phyloP scores from a whole-genome alignment of 2,113 vertebrate genomes.

The Marmota monax region DNA sequence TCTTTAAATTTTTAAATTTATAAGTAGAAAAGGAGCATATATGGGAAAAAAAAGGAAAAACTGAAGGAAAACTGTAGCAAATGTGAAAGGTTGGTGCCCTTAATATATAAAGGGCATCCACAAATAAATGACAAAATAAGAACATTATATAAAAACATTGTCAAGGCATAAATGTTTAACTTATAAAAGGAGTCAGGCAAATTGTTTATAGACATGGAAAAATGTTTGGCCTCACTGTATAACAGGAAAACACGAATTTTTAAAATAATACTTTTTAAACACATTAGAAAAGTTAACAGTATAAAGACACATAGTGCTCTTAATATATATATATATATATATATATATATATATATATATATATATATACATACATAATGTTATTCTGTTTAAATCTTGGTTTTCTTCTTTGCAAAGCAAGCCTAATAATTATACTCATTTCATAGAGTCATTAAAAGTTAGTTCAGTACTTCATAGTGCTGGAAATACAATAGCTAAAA shows the following conservation, averaged over 20 bases:
- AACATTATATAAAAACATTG: not conserved
- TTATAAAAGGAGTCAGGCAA: not conserved
- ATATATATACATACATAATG: not conserved
- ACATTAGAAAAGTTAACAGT: not conserved
- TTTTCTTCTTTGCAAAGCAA: conserved; percentile 16
- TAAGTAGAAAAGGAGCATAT: not conserved
- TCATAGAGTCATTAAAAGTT: not conserved
- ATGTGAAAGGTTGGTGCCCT: not conserved
- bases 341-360: not conserved
- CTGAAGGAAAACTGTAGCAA: not conserved
- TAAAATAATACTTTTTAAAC: not conserved
- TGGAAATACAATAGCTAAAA: not conserved
- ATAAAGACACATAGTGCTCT: not conserved
- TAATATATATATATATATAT: not conserved
- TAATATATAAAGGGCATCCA: not conserved
- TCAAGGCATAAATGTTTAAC: not conserved
- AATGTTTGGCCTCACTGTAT: not conserved
- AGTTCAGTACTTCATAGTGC: not conserved
- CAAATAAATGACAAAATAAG: conserved; percentile 5
- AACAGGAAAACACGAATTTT: not conserved
- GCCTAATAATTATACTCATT: not conserved
- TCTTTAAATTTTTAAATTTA: not conserved
- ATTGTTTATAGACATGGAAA: not conserved
- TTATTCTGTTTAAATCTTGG: not conserved
- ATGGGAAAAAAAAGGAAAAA: not conserved